Conservation (phyloP, 1,140 invertebrate genomes). For the Drosophila virilis region DNA sequence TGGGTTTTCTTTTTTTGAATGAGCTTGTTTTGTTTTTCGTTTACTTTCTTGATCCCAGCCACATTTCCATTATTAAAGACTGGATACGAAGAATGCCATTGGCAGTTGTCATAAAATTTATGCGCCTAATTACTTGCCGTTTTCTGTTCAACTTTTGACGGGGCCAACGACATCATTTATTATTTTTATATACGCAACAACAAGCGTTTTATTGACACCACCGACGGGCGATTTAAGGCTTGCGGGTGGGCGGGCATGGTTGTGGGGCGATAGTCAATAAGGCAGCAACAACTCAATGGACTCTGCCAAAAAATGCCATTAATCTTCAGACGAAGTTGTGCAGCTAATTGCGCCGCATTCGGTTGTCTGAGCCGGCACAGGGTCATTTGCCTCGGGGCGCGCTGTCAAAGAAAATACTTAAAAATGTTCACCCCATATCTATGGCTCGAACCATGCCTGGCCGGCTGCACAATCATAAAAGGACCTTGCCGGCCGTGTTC, state of each 20-base stretch:
- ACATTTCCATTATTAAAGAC: slow-evolving; percentile 1
- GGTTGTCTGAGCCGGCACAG: slow-evolving; percentile 53
- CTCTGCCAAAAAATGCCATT: slow-evolving; percentile 57
- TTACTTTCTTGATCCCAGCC: too few species aligned
- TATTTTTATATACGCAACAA: slow-evolving; percentile 69
- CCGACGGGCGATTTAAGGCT: neutral
- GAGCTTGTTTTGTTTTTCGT: too few species aligned
- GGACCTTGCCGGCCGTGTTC: slow-evolving; percentile 42
- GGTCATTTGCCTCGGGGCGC: slow-evolving; percentile 43
- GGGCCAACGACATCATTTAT: slow-evolving; percentile 65
- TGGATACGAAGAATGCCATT: slow-evolving; percentile 27
- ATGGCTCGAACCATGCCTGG: slow-evolving; percentile 14
- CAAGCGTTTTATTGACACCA: slow-evolving; percentile 75
- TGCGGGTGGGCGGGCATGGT: neutral
- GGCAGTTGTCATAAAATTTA: slow-evolving; percentile 72
- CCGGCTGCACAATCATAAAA: slow-evolving; percentile 53
- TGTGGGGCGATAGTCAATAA: slow-evolving; percentile 63
- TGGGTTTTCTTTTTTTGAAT: neutral
- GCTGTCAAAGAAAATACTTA: neutral
- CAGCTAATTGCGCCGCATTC: slow-evolving; percentile 75
- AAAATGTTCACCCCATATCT: slow-evolving; percentile 38
- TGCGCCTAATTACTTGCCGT: slow-evolving; percentile 72
- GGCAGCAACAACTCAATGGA: slow-evolving; percentile 59
- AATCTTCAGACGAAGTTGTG: slow-evolving; percentile 74
- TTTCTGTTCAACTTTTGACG: slow-evolving; percentile 51